Conservation (phyloP, 1,140 invertebrate genomes). For the Dendrolimus punctatus region DNA sequence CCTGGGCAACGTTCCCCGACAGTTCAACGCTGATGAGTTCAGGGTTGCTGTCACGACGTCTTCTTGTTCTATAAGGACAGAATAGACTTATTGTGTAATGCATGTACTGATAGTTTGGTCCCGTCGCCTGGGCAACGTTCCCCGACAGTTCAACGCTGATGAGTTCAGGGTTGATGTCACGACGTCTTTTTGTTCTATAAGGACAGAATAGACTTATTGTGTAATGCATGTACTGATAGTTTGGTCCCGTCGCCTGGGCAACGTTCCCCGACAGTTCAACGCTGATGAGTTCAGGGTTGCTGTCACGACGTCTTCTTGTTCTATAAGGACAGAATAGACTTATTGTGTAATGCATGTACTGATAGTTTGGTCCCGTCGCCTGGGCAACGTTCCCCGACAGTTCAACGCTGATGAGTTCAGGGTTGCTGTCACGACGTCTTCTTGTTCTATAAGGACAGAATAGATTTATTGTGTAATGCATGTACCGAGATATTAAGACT, state of each 20-base stretch:
- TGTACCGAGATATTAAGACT: too few relatives aligned
- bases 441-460: slow-evolving; percentile 76
- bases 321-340: slow-evolving; percentile 45
- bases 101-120: slow-evolving; percentile 77
- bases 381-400: slow-evolving; percentile 76
- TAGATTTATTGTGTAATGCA: background rate
- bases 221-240: slow-evolving; percentile 48
- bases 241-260: slow-evolving; percentile 82
- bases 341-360: background rate
- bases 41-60: slow-evolving; percentile 81
- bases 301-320: slow-evolving; percentile 88
- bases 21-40: background rate
- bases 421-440: slow-evolving; percentile 84
- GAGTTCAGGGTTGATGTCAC: slow-evolving; percentile 75
- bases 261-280: slow-evolving; percentile 75
- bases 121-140: slow-evolving; percentile 78
- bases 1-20: slow-evolving; percentile 78
- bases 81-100: background rate
- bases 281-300: slow-evolving; percentile 83
- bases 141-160: slow-evolving; percentile 50
- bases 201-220: slow-evolving; percentile 1
- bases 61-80: slow-evolving; percentile 78
- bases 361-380: slow-evolving; percentile 80
- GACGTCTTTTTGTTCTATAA: slow-evolving; percentile 85
- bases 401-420: background rate